Conservation (phyloP, 2,113 vertebrate species). For the Carassius carassius region DNA sequence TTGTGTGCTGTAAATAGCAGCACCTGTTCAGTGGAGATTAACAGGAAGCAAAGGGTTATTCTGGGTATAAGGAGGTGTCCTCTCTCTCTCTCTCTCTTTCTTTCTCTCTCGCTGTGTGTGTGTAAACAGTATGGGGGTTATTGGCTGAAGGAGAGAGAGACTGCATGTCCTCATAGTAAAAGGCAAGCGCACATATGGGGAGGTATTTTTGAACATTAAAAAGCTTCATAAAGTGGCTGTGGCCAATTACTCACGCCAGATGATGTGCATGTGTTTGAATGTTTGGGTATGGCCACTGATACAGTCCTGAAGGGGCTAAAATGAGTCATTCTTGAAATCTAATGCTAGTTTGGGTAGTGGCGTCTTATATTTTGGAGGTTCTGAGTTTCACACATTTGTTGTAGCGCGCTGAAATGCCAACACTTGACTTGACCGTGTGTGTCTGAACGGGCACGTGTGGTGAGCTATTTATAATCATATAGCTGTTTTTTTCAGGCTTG, state of each 20-base stretch:
- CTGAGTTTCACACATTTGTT: neutral
- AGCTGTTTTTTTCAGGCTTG: neutral
- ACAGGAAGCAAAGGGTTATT: conserved; percentile 70
- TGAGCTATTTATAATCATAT: conserved; percentile 30
- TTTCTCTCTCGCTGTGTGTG: neutral
- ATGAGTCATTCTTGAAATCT: neutral
- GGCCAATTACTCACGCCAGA: neutral
- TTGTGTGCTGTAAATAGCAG: conserved; percentile 76
- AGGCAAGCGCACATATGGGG: neutral
- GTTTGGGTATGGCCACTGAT: conserved; percentile 2
- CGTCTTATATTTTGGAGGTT: neutral
- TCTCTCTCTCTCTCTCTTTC: neutral
- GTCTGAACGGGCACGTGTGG: conserved; percentile 13
- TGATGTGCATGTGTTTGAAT: neutral
- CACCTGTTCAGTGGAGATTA: conserved; percentile 79
- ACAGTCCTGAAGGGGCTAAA: neutral
- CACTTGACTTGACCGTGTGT: neutral
- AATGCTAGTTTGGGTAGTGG: neutral
- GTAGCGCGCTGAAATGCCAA: neutral
- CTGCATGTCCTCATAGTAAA: neutral
- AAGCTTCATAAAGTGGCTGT: conserved; percentile 9
- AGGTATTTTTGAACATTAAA: conserved; percentile 21
- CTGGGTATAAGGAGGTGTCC: conserved; percentile 49
- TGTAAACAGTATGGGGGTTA: conserved; percentile 1
- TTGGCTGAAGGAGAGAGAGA: neutral